Evolutionary conservation across 2,797 vertebrate genomes (phyloP), one percentile per base, ranked within the genome.

Genomic region (Hephaestus fuliginosus): DNA sequence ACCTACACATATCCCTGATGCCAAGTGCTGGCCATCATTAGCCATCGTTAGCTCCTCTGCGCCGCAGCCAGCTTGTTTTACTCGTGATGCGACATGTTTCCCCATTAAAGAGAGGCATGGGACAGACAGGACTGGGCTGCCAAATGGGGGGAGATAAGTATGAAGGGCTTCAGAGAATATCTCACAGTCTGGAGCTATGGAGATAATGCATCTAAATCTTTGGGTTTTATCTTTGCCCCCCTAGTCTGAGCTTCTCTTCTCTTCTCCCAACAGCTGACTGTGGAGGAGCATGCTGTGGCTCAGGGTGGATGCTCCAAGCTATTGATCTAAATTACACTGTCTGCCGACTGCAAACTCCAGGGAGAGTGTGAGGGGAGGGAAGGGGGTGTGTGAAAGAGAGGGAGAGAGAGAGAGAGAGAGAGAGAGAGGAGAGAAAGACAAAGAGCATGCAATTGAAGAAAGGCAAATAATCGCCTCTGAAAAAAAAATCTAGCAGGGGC

Each of bases 301-400:
- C 70, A 58, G 76, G 69, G 77, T 78, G 78, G 81, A 85, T 78
- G 86, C 88, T 88, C 62, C 44, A 20, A 86, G 82, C 87, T 86
- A 93, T 89, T 90, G 87, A 91, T 91, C 86, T 85, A 91, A 88
- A 94, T 92, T 89, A 90, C 80, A 83, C 79, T 77, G 82, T 90
- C 89, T 92, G 75, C 73, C 81, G 82, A 73, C 74, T 70, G 72
- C 74, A 85, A 88, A 86, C 66, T 84, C 81, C 82, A 57, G 36
- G 25, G 85, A 86, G 75, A 82, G 46, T 60, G 41, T n/a, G 70
- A 55, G 46, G 39, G 66, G 55, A 63, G 46, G 36, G 41, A 61
- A 33, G 30, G 30, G 9, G 14, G 30, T 46, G 53, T 71, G 76
- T 33, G 30, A 62, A 76, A 74, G 46, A 41, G 8, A 60, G 56